Conservation (phyloP, 2,888 invertebrate genomes). For the Caradrina kadenii region DNA sequence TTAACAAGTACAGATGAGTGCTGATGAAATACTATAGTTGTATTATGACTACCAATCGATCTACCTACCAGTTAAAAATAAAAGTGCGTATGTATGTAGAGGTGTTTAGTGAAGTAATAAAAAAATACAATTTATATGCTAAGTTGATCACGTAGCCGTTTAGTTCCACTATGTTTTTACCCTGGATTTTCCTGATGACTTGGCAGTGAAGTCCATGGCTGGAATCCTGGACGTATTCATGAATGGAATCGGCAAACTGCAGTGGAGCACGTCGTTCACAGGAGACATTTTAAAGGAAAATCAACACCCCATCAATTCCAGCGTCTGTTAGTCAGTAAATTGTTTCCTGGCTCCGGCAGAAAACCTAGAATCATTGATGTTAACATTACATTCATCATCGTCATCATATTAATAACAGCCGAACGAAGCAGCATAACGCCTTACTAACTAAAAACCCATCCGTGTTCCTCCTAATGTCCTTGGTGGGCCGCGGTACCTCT, state of each 20-base stretch:
- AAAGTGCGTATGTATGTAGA: constrained; percentile 3
- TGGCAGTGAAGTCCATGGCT: neutral
- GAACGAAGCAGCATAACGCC: too few species aligned
- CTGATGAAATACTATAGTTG: constrained; percentile 44
- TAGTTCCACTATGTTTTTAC: constrained; percentile 18
- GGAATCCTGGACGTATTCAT: too few species aligned
- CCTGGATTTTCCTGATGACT: neutral
- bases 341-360: too few species aligned
- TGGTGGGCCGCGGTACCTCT: too few species aligned
- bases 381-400: too few species aligned
- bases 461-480: too few species aligned
- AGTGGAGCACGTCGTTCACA: too few species aligned
- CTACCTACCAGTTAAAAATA: neutral
- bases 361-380: neutral
- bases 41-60: constrained; percentile 45
- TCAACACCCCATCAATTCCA: too few species aligned
- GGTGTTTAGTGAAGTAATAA: neutral
- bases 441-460: too few species aligned
- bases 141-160: constrained; percentile 57
- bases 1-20: constrained; percentile 36
- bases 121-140: constrained; percentile 58
- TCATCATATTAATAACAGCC: too few species aligned
- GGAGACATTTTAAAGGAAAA: too few species aligned
- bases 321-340: too few species aligned
- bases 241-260: neutral